These are phyloP conservation scores for Pycnonotus jocosus DNA, from an alignment of 2,113 vertebrate genomes.

Conservation along the genomic window DNA sequence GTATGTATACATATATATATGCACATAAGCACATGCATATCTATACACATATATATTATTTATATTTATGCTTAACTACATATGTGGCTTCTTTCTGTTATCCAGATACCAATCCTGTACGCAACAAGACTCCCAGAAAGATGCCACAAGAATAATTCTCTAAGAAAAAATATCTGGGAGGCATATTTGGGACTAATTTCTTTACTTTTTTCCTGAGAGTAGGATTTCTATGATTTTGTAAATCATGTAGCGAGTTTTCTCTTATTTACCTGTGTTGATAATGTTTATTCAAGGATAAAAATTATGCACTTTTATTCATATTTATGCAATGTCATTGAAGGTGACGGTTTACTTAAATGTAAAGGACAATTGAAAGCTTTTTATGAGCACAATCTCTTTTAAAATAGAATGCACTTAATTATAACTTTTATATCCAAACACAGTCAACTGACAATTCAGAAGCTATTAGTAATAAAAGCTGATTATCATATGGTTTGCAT, in stretches of 20 bases:
- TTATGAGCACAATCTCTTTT: neutral
- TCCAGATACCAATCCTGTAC: neutral
- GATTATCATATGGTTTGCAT: neutral
- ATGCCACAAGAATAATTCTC: neutral
- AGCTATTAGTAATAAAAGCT: conserved; percentile 16
- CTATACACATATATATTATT: neutral
- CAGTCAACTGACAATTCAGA: neutral
- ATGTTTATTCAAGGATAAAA: neutral
- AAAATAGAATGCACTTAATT: neutral
- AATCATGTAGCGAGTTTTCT: neutral
- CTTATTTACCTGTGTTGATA: neutral
- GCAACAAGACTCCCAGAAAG: neutral
- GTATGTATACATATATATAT: accelerated
- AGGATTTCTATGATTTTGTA: neutral
- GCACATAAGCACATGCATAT: neutral
- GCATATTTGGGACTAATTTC: neutral
- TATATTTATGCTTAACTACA: neutral
- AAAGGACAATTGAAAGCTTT: neutral
- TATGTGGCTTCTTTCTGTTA: neutral
- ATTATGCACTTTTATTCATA: neutral
- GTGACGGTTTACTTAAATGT: neutral
- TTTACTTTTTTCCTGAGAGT: neutral
- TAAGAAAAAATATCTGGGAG: neutral
- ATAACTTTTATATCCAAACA: neutral
- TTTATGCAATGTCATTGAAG: neutral